Percentiles rank a stretch among this genome's conserved stretches.
phyloP scores from a whole-genome alignment of 1,140 invertebrate species.

The Tetramorium simillimum region DNA sequence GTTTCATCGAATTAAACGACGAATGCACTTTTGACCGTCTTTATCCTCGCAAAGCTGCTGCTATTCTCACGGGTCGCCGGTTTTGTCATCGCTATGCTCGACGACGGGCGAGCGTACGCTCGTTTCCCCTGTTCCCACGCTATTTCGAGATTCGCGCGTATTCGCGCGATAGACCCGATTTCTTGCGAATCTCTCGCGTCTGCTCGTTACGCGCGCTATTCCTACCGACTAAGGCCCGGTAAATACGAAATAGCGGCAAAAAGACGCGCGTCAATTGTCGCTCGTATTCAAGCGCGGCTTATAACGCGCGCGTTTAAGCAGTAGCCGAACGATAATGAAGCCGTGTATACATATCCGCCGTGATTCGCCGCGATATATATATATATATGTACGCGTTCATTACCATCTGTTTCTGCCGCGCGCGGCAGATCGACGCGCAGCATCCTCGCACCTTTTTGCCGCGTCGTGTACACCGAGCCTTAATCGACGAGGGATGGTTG shows the following conservation, averaged over 20 bases:
- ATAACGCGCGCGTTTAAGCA: not conserved
- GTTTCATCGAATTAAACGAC: not conserved
- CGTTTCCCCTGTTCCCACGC: slow-evolving; percentile 38
- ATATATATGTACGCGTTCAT: not conserved
- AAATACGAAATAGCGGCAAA: not conserved
- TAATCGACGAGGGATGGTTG: not conserved
- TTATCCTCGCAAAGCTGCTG: not conserved
- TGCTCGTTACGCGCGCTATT: not conserved
- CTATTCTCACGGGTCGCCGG: slow-evolving; percentile 6
- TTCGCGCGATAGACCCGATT: not conserved
- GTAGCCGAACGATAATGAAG: not conserved
- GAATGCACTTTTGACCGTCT: not conserved
- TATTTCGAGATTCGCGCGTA: slow-evolving; percentile 16
- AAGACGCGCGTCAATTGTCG: not conserved
- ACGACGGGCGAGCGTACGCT: not conserved
- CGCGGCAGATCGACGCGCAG: not conserved
- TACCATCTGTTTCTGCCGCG: not conserved
- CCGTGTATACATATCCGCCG: no score
- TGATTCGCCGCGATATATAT: not conserved
- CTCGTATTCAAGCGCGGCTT: not conserved
- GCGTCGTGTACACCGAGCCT: not conserved
- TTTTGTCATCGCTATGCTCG: slow-evolving; percentile 40
- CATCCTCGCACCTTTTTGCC: not conserved
- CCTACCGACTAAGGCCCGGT: not conserved
- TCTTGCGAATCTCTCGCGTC: slow-evolving; percentile 18